Evolutionary conservation across 2,797 vertebrate species (phyloP), one percentile per base, ranked within the genome.

Genomic region (Phrynocephalus guinanensis): DNA sequence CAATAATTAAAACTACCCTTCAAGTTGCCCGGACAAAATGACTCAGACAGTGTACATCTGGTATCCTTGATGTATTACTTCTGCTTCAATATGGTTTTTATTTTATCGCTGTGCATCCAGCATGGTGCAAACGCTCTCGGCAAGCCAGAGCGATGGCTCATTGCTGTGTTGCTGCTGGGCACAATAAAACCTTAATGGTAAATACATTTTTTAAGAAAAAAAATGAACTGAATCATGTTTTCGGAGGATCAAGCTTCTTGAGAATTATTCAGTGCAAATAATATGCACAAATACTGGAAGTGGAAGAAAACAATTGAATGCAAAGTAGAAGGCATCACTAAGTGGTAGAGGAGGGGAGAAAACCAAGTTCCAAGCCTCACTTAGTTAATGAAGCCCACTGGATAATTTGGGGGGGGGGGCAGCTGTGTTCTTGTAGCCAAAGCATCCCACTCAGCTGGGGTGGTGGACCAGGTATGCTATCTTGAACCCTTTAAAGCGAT

Each of bases 1-100:
- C 75, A 73, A 73, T 83, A 83, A 89, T 83, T 52, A 52, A 72
- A 86, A 83, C 6, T 5, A n/a, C 38, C 13, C 38, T 38, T 60
- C 30, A 72, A 83, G 56, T 79, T 73, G 68, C 30, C 60, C 44
- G 67, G 24, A 2, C 28, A 4, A 83, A 79, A 83, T 75, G 85
- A 44, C 76, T 30, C 30, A 63, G 6, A 44, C 7, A n/a, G 77
- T 13, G 33, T 16, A 15, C 26, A 11, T 30, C 22, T 30, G 38
- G n/a, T 18, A 5, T 1, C 3, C 18, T 15, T 10, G 9, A 26
- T 3, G 16, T 60, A 75, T 75, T 52, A 76, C 26, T 60, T n/a
- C 22, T 50, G 24, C 30, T 67, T 24, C 44, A n/a, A 63, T 10
- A 48, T 71, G 67, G 26, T 73, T 73, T 66, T 73, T 33, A 75